Base-by-base conservation (phyloP, 2,797 vertebrate species). In the Acipenser oxyrinchus region DNA sequence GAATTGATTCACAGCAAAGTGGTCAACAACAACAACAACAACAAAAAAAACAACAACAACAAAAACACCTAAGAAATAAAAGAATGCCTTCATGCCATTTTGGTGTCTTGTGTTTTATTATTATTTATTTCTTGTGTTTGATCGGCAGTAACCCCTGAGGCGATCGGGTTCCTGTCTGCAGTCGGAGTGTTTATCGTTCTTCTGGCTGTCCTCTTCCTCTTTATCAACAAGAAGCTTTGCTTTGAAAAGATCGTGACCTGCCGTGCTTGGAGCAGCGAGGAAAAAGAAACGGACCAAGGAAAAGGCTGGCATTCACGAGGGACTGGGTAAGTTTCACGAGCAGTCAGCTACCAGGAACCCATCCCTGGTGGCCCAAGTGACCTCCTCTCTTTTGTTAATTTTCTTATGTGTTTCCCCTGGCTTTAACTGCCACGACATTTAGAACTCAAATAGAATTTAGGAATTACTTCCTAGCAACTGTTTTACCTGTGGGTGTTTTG, bases 171-270 rank as follows among this genome's bases (percentile, higher is more conserved):
- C 85, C 86, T 93, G 68, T 92, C 92, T 8, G 91, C 88, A 0
- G 81, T 88, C 69, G 92, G 89, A 49, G 82, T 91, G 76, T 92
- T 93, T 69, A 77, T 93, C 57, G 79, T 93, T 65, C 78, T 92
- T 48, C 78, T 94, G 79, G 87, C 88, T 9, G 77, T 93, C 69
- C 85, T 94, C 66, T 92, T 92, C 75, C 87, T 93, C 85, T 92
- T 90, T 81, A 91, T 92, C 88, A 93, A 89, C 81, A 93, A 93
- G 83, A 93, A 94, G 77, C 77, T 94, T 73, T 93, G 83, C 76
- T 94, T 94, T 71, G 89, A 92, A 15, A 84, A 85, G 1, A 81
- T 88, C 10, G 85, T 1, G 87, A 83, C 0, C 80, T 93, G 51
- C 87, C 81, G 6, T 89, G 88, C 63, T 81, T 88, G 70, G 86